These are phyloP conservation scores for Conops quadrifasciatus DNA, from an alignment of 2,888 invertebrate genomes.

Conservation along the genomic window DNA sequence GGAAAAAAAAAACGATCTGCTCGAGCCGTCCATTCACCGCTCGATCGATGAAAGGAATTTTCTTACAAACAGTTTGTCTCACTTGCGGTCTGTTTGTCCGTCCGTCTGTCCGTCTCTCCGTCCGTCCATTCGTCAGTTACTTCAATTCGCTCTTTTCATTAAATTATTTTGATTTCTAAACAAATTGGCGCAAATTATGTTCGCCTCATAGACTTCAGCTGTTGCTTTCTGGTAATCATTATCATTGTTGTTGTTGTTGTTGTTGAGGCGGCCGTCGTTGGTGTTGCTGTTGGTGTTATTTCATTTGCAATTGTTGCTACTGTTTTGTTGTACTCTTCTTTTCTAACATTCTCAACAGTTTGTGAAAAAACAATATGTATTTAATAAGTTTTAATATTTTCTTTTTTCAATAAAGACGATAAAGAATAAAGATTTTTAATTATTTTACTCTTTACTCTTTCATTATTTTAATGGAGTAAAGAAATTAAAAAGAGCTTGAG, in stretches of 20 bases:
- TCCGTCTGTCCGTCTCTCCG: constrained; percentile 4
- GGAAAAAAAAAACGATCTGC: background rate
- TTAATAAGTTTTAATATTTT: too few relatives aligned
- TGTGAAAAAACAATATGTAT: too few relatives aligned
- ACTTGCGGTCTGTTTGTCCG: background rate
- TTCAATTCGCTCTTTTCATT: constrained; percentile 17
- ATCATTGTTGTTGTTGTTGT: background rate
- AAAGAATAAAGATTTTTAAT: too few relatives aligned
- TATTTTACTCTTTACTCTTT: too few relatives aligned
- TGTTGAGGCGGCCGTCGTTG: background rate
- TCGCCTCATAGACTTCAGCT: constrained; percentile 10
- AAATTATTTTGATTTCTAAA: constrained; percentile 28
- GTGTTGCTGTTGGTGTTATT: background rate
- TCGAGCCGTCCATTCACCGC: background rate
- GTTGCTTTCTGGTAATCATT: background rate
- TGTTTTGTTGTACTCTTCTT: too few relatives aligned
- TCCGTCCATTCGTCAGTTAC: background rate
- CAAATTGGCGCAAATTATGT: constrained; percentile 31
- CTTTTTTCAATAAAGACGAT: too few relatives aligned
- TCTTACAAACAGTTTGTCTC: too few relatives aligned
- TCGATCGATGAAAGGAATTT: too few relatives aligned
- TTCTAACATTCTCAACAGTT: too few relatives aligned
- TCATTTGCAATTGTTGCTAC: too few relatives aligned
- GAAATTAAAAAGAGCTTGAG: too few relatives aligned
- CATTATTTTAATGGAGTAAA: too few relatives aligned